These are phyloP conservation scores for Blera fallax DNA, from an alignment of 2,888 invertebrate species.

Conservation along the genomic window DNA sequence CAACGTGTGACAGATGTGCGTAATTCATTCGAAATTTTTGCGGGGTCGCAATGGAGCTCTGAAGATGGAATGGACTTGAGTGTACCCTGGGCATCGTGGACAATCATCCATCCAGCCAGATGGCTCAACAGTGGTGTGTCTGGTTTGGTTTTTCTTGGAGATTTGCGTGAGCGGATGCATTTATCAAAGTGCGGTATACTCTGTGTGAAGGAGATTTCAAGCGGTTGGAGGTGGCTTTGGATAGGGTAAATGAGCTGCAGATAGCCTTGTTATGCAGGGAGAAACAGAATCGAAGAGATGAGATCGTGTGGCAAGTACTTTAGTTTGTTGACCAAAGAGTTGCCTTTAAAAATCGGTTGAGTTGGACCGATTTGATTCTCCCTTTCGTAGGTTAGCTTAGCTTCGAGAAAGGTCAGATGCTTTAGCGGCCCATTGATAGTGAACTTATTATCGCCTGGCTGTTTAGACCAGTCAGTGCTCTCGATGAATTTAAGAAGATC, in stretches of 20 bases:
- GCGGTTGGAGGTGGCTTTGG: background rate
- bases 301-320: no score
- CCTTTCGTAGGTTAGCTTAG: no score
- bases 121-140: conserved; percentile 23
- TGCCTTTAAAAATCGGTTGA: no score
- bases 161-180: conserved; percentile 71
- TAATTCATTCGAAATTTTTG: conserved; percentile 77
- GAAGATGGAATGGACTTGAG: background rate
- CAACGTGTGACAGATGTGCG: conserved; percentile 82
- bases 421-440: no score
- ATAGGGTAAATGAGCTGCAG: conserved; percentile 20
- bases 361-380: no score
- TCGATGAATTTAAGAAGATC: no score
- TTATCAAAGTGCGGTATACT: conserved; percentile 36
- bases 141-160: background rate
- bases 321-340: no score
- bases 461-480: no score
- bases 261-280: background rate
- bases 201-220: conserved; percentile 8
- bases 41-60: background rate
- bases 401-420: no score
- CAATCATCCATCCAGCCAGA: conserved; percentile 38
- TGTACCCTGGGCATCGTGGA: background rate
- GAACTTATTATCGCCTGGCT: no score
- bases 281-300: no score